Base-by-base conservation (phyloP, 2,113 vertebrate species). In the Tragelaphus strepsiceros region DNA sequence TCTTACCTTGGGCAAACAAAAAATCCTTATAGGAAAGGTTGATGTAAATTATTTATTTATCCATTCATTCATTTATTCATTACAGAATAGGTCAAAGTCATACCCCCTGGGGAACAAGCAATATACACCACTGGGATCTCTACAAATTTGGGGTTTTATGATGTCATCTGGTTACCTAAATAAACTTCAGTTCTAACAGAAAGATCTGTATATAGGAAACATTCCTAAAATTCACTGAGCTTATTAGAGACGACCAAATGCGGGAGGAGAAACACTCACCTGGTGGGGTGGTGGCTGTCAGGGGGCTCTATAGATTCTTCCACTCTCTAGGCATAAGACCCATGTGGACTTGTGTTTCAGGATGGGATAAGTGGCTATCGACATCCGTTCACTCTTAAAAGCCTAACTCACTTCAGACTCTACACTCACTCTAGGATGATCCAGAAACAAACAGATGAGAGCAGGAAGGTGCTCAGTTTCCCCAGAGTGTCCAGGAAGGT, bases 1-100 rank as follows among this genome's bases (percentile, higher is more conserved):
- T 53, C 90, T 67, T 43, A 82, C n/a, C 46, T 7, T 58, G 43
- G 46, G 39, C n/a, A 88, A 96, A 96, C 43, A 96, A n/a, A 80
- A 88, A 95, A 67, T 84, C 80, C 78, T 87, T 78, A 77, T 88
- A 95, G 53, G n/a, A 39, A 93, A 96, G 90, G n/a, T n/a, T 87
- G 24, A 71, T 67, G 30, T 96, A 94, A 97, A 93, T 94, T 84
- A 71, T 85, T 89, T 84, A 86, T 78, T 81, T n/a, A 26, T 61
- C 51, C 16, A 8, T 86, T 90, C 71, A 67, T 89, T 95, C 80
- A 77, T 77, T 74, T 95, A 89, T 93, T 86, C 61, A 35, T 85
- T 93, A 61, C 2, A 59, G 58, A 82, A 64, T 21, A 49, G n/a
- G 39, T 80, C 58, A 92, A 90, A 88, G 16, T 26, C 24, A 54